These are phyloP conservation scores for Pantherophis alleghaniensis DNA, from an alignment of 2,797 vertebrate genomes.

Conservation along the genomic window DNA sequence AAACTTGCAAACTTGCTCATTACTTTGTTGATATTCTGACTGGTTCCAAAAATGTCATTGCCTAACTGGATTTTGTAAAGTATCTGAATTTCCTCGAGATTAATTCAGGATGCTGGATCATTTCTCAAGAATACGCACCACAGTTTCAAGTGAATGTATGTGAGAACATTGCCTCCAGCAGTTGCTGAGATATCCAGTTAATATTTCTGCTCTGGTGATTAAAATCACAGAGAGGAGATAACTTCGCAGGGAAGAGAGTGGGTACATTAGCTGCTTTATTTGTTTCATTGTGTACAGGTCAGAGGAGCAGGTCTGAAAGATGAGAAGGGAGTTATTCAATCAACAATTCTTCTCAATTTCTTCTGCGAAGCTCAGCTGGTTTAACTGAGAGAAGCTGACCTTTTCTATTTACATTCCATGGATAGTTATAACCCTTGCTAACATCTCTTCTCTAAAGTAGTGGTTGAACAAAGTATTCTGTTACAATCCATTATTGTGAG, in stretches of 20 bases:
- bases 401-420: conserved; percentile 27
- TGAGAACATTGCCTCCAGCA: conserved; percentile 33
- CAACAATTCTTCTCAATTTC: conserved; percentile 3
- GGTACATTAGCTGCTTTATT: conserved; percentile 42
- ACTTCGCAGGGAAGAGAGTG: conserved; percentile 4
- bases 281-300: conserved; percentile 41
- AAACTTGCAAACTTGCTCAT: neutral
- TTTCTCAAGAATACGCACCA: conserved; percentile 1
- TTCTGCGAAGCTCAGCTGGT: conserved; percentile 24
- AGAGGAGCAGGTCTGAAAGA: conserved; percentile 37
- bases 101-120: conserved; percentile 11
- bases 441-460: neutral
- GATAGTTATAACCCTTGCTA: neutral
- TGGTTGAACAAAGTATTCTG: neutral
- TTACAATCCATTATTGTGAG: neutral
- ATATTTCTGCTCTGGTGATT: conserved; percentile 13
- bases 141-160: neutral
- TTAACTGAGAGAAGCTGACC: conserved; percentile 7
- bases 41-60: neutral
- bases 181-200: conserved; percentile 7
- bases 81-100: conserved; percentile 11
- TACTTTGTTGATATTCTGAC: neutral
- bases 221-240: conserved; percentile 24
- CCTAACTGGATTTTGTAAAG: neutral
- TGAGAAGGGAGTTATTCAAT: conserved; percentile 19